A percentile compares a stretch with the other conserved stretches of the same genome.
These are phyloP conservation scores for Triplophysa bombifrons DNA, from an alignment of 2,797 vertebrate species.

Conservation along the genomic window DNA sequence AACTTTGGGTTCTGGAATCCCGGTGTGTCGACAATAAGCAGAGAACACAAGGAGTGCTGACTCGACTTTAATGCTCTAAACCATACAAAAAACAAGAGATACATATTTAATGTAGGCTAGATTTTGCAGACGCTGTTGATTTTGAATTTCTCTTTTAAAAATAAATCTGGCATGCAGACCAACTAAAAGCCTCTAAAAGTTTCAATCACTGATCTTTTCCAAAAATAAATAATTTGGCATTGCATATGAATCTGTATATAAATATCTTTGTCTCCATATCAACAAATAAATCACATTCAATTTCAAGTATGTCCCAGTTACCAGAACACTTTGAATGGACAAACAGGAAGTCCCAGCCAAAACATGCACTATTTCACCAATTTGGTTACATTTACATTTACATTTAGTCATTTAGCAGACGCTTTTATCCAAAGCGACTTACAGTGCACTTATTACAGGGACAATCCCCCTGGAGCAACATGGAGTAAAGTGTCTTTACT, in stretches of 20 bases:
- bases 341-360: not conserved
- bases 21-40: constrained; percentile 94
- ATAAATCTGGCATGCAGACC: not conserved
- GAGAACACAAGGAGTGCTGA: constrained; percentile 92
- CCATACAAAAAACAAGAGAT: constrained; percentile 17
- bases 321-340: not conserved
- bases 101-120: constrained; percentile 9
- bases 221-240: not conserved
- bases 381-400: no score
- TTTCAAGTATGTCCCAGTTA: no score
- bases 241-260: not conserved
- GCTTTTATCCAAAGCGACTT: no score
- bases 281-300: not conserved
- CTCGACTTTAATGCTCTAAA: constrained; percentile 88
- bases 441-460: no score
- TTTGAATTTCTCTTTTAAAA: not conserved
- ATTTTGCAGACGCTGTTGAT: not conserved
- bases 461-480: no score
- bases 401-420: no score
- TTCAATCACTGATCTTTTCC: not conserved
- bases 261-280: not conserved
- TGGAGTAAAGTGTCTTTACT: no score
- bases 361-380: not conserved
- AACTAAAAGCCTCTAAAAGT: not conserved
- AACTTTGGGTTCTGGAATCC: constrained; percentile 95